Conservation (phyloP, 2,113 vertebrate species). For the Neolamprologus tretocephalus region DNA sequence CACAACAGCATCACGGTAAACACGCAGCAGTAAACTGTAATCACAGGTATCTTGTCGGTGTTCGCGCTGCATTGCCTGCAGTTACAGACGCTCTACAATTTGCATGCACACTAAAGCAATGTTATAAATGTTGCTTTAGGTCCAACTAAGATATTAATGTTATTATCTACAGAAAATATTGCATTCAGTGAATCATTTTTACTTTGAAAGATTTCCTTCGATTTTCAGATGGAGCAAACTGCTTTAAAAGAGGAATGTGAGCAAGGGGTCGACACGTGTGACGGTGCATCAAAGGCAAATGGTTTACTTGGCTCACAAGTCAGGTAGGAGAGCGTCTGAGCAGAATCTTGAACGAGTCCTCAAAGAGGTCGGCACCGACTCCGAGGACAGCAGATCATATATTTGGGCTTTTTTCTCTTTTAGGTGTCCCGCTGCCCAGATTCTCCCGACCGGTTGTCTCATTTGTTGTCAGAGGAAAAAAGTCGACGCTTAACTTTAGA, state of each 20-base stretch:
- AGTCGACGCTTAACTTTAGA: neutral
- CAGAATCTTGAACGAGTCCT: neutral
- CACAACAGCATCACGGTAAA: neutral
- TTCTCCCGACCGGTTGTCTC: neutral
- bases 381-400: neutral
- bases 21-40: neutral
- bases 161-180: neutral
- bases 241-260: neutral
- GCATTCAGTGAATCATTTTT: neutral
- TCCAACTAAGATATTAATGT: neutral
- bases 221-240: neutral
- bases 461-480: neutral
- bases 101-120: neutral
- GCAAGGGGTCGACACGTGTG: neutral
- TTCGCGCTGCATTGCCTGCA: neutral
- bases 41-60: neutral
- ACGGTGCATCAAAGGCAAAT: neutral
- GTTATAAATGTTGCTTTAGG: neutral
- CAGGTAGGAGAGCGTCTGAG: neutral
- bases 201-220: neutral
- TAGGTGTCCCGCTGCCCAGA: neutral
- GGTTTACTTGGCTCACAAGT: neutral
- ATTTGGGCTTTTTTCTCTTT: rapidly evolving
- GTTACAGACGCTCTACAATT: neutral
- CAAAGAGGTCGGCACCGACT: neutral